phyloP scores from a whole-genome alignment of 2,888 invertebrate genomes.

The Pachydiplax longipennis region DNA sequence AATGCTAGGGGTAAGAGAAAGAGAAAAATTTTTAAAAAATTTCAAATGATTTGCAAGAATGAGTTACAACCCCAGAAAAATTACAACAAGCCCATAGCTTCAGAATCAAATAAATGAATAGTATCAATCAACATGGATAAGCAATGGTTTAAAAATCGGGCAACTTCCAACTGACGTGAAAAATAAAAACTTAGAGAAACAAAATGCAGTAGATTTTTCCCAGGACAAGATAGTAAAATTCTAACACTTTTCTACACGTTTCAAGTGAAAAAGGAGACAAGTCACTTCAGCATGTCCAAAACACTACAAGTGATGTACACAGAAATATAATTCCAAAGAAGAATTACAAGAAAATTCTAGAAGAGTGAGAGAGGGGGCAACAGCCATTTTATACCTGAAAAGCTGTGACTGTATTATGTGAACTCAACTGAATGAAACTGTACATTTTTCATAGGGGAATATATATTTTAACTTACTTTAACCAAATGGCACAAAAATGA shows the following conservation, averaged over 20 bases:
- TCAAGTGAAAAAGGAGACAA: conserved; percentile 38
- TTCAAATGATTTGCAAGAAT: conserved; percentile 13
- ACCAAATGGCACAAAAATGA: conserved; percentile 46
- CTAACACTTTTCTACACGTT: conserved; percentile 34
- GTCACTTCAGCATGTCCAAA: conserved; percentile 40
- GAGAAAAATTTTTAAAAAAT: neutral
- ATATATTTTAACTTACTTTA: neutral
- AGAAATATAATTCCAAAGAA: conserved; percentile 33
- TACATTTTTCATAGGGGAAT: conserved; percentile 16
- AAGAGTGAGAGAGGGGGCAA: conserved; percentile 36
- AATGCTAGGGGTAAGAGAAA: neutral
- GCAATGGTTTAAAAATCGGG: conserved; percentile 39
- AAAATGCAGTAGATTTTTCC: conserved; percentile 45
- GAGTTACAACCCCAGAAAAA: conserved; percentile 9
- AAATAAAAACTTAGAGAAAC: conserved; percentile 31
- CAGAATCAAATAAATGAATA: conserved; percentile 35
- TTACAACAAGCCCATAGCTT: conserved; percentile 38
- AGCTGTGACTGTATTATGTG: neutral
- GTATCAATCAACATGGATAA: conserved; percentile 43
- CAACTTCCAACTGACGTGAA: conserved; percentile 35
- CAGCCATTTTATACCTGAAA: conserved; percentile 44
- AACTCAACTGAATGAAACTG: conserved; percentile 33
- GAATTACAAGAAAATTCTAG: conserved; percentile 41
- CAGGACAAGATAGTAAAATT: conserved; percentile 30
- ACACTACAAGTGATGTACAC: conserved; percentile 40